Conservation (phyloP, 2,113 vertebrate species). For the Leiothrix lutea region DNA sequence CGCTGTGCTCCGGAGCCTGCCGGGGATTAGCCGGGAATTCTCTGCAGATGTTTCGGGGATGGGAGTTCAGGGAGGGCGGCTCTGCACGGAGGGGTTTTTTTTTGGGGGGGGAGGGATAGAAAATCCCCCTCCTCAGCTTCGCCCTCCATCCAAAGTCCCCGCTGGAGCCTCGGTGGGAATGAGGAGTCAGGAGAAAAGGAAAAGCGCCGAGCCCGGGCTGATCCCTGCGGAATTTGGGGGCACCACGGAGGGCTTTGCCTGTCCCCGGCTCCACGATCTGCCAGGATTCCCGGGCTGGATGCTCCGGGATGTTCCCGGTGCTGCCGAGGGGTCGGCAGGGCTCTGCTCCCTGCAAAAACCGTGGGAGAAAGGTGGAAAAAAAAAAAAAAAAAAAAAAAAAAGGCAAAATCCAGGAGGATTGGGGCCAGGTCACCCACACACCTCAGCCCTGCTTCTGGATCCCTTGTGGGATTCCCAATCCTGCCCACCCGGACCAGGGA, state of each 20-base stretch:
- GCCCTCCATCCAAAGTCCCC: not conserved
- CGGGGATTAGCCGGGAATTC: not conserved
- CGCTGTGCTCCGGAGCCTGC: not conserved
- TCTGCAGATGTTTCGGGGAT: not conserved
- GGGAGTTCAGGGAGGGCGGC: not conserved
- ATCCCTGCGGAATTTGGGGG: not conserved
- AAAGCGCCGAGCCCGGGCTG: not conserved
- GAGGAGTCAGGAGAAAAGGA: not conserved
- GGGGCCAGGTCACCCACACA: rapidly evolving
- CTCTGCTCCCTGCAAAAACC: not conserved
- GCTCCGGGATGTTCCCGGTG: not conserved
- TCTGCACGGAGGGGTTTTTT: rapidly evolving
- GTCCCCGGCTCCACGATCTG: not conserved
- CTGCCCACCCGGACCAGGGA: rapidly evolving
- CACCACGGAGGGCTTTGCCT: not conserved
- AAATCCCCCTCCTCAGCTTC: not conserved
- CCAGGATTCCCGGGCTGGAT: not conserved
- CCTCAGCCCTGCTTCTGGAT: not conserved
- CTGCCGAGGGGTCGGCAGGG: not conserved
- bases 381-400: not conserved
- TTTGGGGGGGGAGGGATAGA: no score
- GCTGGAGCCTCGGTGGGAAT: not conserved
- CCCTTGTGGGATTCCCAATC: not conserved
- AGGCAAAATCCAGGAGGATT: not conserved
- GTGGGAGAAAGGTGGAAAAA: rapidly evolving